phyloP scores from a whole-genome alignment of 2,888 invertebrate genomes.

The Neuroscelio doddi region DNA sequence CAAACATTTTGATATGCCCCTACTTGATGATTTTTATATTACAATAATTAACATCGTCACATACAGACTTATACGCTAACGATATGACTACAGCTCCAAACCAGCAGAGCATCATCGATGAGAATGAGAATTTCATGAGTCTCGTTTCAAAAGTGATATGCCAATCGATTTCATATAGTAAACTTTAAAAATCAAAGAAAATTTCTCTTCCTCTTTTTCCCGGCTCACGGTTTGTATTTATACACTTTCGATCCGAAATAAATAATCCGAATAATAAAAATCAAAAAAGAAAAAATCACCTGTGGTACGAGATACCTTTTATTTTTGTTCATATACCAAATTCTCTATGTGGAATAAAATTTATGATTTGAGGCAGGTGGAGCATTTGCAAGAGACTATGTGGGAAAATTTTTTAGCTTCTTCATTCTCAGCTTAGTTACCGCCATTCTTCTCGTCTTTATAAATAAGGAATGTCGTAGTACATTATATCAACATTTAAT shows the following conservation, averaged over 20 bases:
- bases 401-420: constrained; percentile 28
- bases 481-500: constrained; percentile 71
- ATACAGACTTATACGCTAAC: constrained; percentile 70
- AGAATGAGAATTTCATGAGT: constrained; percentile 62
- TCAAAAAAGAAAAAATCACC: constrained; percentile 1
- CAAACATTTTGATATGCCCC: constrained; percentile 66
- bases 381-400: constrained; percentile 52
- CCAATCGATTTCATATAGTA: constrained; percentile 38
- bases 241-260: constrained; percentile 3
- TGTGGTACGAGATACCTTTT: constrained; percentile 16
- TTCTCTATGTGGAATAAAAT: constrained; percentile 36
- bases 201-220: constrained; percentile 26
- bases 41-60: constrained; percentile 71
- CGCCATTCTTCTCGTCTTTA: constrained; percentile 43
- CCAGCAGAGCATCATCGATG: constrained; percentile 70
- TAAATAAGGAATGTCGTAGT: constrained; percentile 69
- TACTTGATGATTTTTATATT: constrained; percentile 67
- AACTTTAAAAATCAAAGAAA: constrained; percentile 19
- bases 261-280: too few species aligned
- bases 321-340: too few species aligned
- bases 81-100: constrained; percentile 71
- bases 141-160: constrained; percentile 49
- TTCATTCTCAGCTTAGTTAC: constrained; percentile 24
- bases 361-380: constrained; percentile 49
- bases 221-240: constrained; percentile 20